phyloP scores from a whole-genome alignment of 2,113 vertebrate genomes.

The Lichenostomus cassidix region DNA sequence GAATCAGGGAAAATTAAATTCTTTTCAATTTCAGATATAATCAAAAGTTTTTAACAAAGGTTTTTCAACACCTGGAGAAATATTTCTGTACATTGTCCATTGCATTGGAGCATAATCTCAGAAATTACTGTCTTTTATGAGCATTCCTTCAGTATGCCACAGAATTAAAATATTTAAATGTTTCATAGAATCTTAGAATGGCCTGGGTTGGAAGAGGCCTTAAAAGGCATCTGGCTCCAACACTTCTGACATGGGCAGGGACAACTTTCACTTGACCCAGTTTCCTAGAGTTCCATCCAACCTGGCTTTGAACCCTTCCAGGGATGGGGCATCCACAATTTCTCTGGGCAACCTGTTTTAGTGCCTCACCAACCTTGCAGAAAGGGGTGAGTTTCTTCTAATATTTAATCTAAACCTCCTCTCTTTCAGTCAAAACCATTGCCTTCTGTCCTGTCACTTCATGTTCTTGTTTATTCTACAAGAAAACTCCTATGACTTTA shows the following conservation, averaged over 20 bases:
- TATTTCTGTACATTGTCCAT: background rate
- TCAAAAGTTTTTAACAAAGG: background rate
- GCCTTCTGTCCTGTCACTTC: background rate
- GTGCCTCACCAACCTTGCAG: background rate
- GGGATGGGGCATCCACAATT: background rate
- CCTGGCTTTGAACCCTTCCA: background rate
- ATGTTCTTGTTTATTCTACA: background rate
- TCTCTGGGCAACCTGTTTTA: background rate
- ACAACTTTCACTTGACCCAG: background rate
- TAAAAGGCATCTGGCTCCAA: background rate
- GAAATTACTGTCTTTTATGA: background rate
- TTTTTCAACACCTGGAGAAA: background rate
- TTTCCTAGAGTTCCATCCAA: background rate
- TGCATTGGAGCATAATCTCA: background rate
- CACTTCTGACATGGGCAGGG: background rate
- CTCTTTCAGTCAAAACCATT: background rate
- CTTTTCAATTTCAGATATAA: background rate
- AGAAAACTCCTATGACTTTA: background rate
- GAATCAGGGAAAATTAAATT: background rate
- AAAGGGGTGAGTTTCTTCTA: background rate
- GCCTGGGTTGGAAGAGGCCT: background rate
- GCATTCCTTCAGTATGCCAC: background rate
- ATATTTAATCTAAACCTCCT: background rate
- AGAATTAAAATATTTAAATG: background rate
- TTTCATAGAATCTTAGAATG: background rate